Evolutionary conservation across 2,888 invertebrate genomes (phyloP).

Genomic region (Holacanthella duospinosa): DNA sequence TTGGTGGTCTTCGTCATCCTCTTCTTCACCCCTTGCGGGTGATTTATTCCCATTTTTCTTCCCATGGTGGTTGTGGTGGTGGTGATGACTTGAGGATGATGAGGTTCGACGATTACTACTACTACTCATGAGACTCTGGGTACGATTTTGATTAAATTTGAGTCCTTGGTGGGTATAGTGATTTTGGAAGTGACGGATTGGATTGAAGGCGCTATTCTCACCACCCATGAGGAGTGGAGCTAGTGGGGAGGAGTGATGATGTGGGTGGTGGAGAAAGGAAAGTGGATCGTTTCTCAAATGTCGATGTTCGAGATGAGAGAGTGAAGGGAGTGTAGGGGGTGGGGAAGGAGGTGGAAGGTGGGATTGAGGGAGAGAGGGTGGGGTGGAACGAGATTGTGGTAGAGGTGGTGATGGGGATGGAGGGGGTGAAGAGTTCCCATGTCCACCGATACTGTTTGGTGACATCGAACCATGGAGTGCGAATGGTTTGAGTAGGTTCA

Average conservation of each 20-base stretch:
- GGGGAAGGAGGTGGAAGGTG: constrained; percentile 18
- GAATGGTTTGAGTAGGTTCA: constrained; percentile 79
- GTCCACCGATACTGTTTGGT: constrained; percentile 28
- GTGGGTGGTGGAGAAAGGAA: constrained; percentile 44
- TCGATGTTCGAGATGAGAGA: constrained; percentile 50
- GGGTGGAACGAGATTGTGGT: too few species aligned
- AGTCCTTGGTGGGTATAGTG: constrained; percentile 6
- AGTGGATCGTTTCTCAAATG: constrained; percentile 50
- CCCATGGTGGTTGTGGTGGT: not conserved
- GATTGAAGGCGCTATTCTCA: constrained; percentile 73
- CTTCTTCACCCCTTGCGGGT: constrained; percentile 10
- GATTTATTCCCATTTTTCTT: not conserved
- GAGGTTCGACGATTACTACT: not conserved
- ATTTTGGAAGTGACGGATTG: constrained; percentile 18
- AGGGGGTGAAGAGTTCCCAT: constrained; percentile 42
- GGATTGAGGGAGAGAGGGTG: constrained; percentile 42
- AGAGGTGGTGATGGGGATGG: constrained; percentile 49
- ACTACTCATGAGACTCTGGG: too few species aligned
- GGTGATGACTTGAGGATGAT: not conserved
- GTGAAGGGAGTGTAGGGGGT: constrained; percentile 46
- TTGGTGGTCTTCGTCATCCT: constrained; percentile 19
- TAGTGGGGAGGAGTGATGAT: constrained; percentile 22
- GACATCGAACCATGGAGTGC: constrained; percentile 41
- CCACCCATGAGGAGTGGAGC: constrained; percentile 62
- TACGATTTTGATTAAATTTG: not conserved